Base-by-base conservation (phyloP, 1,140 invertebrate genomes). In the Hyphantria cunea region DNA sequence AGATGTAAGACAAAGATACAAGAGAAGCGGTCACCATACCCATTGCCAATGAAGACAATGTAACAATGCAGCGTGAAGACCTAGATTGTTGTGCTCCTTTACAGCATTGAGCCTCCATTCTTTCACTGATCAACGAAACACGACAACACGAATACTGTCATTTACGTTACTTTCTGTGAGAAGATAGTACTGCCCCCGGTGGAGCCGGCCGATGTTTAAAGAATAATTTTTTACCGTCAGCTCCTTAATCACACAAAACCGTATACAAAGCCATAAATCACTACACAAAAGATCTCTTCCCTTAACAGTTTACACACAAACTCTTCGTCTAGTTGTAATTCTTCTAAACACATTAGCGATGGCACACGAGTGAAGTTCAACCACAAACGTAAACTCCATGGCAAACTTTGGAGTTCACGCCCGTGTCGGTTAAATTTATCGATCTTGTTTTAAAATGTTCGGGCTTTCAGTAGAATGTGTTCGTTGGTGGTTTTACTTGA, bases 311-410 rank as follows among this genome's bases (percentile, higher is more conserved):
- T 34, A 47, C 54, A 56, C 52, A 45, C 44, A 44, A 14, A 39
- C 44, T 39, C 17, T 45, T 49, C 33, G 33, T 33, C 45, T 39
- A 39, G 37, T n/a, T 39, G 55, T 58, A 58, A 58, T 58, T 58
- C 55, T 58, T 58, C 55, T 15, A 31, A 33, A 34, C 44, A 58
- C 55, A 58, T 58, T 58, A 58, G 39, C 55, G 55, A 49, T 49
- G 13, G n/a, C n/a, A 37, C 8, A 7, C 12, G 41, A 13, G 25
- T 48, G 37, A 58, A 58, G 45, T 58, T 58, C 0, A 3, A 11
- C 55, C 44, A 17, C 55, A 58, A 53, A 55, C 12, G 44, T 14
- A 49, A 58, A 48, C 55, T 56, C 53, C 11, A 56, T 45, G 41
- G 42, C 34, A n/a, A 58, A 58, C 14, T 58, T 48, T 8, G 0